These are phyloP conservation scores for Lophura nycthemera DNA, from an alignment of 2,113 vertebrate species.

Conservation along the genomic window DNA sequence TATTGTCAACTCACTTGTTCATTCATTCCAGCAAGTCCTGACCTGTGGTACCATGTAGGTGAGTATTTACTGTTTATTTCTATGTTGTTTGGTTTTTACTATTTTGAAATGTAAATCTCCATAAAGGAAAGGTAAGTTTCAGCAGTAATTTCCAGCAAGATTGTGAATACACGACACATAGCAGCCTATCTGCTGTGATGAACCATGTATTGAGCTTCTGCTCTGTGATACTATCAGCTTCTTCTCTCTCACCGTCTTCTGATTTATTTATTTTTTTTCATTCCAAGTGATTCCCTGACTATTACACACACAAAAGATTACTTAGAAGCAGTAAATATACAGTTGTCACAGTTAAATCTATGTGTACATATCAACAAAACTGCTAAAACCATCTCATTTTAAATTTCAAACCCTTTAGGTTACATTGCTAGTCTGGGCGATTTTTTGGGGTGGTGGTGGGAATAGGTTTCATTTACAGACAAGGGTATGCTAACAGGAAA, in stretches of 20 bases:
- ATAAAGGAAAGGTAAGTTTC: neutral
- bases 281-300: neutral
- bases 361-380: neutral
- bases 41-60: conserved; percentile 18
- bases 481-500: neutral
- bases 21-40: conserved; percentile 27
- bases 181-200: neutral
- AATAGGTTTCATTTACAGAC: neutral
- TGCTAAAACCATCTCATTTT: neutral
- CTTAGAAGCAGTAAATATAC: neutral
- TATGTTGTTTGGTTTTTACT: neutral
- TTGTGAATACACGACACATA: neutral
- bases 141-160: neutral
- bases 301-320: neutral
- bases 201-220: neutral
- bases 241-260: neutral
- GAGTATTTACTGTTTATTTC: conserved; percentile 40
- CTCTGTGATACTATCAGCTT: neutral
- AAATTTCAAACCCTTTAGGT: neutral
- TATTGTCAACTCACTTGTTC: conserved; percentile 14
- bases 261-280: neutral
- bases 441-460: neutral
- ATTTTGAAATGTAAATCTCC: neutral
- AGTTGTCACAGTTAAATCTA: neutral
- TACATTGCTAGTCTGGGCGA: neutral